Conservation (phyloP, 2,888 invertebrate genomes). For the Ellobium chinense region DNA sequence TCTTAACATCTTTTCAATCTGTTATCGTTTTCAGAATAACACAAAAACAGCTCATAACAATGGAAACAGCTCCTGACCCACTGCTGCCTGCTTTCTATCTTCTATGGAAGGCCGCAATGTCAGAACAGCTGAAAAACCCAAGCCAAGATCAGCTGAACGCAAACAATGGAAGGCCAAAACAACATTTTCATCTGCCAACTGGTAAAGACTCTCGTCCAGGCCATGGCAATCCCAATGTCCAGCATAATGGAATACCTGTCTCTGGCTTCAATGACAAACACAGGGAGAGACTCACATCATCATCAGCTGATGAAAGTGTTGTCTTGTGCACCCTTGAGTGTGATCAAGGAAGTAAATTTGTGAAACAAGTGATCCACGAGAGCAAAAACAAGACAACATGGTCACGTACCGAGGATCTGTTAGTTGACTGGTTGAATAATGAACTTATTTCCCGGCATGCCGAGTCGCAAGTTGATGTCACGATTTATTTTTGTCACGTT, state of each 20-base stretch:
- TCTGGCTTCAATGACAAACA: background rate
- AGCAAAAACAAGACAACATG: background rate
- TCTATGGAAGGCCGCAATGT: conserved; percentile 22
- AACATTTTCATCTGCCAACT: too few relatives aligned
- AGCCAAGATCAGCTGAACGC: background rate
- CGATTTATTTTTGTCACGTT: conserved; percentile 17
- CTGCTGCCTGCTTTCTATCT: conserved; percentile 25
- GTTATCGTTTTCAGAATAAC: background rate
- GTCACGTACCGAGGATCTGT: conserved; percentile 31
- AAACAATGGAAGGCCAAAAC: background rate
- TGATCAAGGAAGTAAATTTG: conserved; percentile 24
- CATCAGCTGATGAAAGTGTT: background rate
- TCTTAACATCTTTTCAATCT: too few relatives aligned
- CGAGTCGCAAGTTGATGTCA: conserved; percentile 20
- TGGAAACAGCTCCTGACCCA: background rate
- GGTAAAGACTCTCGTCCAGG: background rate
- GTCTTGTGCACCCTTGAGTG: conserved; percentile 29
- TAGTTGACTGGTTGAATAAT: conserved; percentile 38
- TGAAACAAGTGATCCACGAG: conserved; percentile 24
- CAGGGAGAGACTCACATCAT: background rate
- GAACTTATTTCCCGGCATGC: conserved; percentile 23
- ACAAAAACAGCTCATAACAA: background rate
- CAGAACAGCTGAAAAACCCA: background rate
- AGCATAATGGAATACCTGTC: background rate
- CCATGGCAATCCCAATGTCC: background rate